phyloP scores from a whole-genome alignment of 2,888 invertebrate species.

The Trachelus iudaicus region DNA sequence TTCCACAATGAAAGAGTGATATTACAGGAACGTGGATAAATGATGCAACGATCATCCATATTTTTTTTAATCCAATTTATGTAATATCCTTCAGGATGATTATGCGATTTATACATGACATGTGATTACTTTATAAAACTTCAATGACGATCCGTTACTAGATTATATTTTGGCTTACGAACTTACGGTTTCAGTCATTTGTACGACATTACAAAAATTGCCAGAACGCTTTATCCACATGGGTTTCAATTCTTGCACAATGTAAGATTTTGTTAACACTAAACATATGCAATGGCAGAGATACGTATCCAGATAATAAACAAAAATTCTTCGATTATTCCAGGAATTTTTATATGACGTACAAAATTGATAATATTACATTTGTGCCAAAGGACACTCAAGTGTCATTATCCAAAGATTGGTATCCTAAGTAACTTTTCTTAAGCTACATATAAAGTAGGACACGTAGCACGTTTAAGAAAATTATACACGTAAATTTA shows the following conservation, averaged over 20 bases:
- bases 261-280: conserved; percentile 36
- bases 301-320: not conserved
- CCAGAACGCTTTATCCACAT: not conserved
- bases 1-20: not conserved
- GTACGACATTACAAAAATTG: not conserved
- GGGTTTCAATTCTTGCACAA: conserved; percentile 36
- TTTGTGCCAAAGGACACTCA: conserved; percentile 47
- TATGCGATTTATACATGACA: not conserved
- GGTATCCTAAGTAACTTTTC: conserved; percentile 20
- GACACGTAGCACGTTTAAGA: not conserved
- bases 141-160: not conserved
- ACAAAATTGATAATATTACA: conserved; percentile 12
- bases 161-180: not conserved
- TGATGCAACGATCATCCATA: not conserved
- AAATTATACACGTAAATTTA: not conserved
- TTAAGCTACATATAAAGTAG: conserved; percentile 6
- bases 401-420: conserved; percentile 49
- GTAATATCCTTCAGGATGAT: not conserved
- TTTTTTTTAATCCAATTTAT: not conserved
- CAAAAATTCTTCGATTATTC: not conserved
- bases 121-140: not conserved
- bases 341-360: not conserved
- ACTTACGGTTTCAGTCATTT: not conserved
- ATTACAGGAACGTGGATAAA: not conserved
- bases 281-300: not conserved